Evolutionary conservation across 2,797 vertebrate species (phyloP), one percentile per base, ranked within the genome.

Genomic region (Euphonia xanthogaster): DNA sequence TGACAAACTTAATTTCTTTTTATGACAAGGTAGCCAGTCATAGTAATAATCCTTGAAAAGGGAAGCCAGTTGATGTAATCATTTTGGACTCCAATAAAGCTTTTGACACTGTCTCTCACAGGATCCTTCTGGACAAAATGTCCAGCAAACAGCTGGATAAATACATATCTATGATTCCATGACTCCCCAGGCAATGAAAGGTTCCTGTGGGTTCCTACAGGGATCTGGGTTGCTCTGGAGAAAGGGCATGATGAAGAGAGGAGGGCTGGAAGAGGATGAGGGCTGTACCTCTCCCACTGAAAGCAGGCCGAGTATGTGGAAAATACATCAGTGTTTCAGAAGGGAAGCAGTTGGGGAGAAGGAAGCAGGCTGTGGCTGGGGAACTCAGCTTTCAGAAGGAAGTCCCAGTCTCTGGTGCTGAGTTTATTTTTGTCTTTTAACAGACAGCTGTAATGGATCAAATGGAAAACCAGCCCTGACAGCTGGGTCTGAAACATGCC

Each of bases 381-480:
- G 68, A 94, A 28, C 66, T 93, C 0, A 0, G 24, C 10, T 54
- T 35, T 51, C 54, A 68, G 47, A 51, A 90, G 93, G 78, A 94
- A 96, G 58, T 86, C 70, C 68, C 79, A 40, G 54, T 50, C 35
- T 24, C 42, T 74, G 17, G 8, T 92, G 63, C 55, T 24, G 53
- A 70, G 75, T 53, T 45, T 95, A 91, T 93, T 95, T 95, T 90
- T 94, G n/a, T 82, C 80, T 65, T 81, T 61, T 65, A 71, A 37
- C 47, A 37, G 62, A 33, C 70, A 88, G 18, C 35, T 74, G 40
- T 45, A 73, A 37, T 60, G 66, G 75, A 94, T 95, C 47, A 77
- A 57, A 83, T 7, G 4, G 61, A 74, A 88, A 71, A 74, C 3
- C 18, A 80, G 68, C 42, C 48, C 81, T 79, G 84, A 40, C 57